phyloP scores from a whole-genome alignment of 1,140 invertebrate genomes.

The Ptiloglossa arizonensis region DNA sequence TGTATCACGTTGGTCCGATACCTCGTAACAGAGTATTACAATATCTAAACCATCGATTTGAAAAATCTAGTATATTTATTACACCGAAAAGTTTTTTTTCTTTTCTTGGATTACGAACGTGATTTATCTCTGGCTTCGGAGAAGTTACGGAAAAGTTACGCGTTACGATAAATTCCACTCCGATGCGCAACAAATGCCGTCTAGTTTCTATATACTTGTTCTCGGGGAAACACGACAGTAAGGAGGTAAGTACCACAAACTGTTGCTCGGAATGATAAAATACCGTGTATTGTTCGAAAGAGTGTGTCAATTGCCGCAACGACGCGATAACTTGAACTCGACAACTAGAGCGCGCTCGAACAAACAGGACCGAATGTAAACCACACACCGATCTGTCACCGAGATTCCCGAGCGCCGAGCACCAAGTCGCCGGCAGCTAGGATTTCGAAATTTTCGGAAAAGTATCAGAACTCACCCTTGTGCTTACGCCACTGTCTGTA shows the following conservation, averaged over 20 bases:
- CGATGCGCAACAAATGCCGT: constrained; percentile 33
- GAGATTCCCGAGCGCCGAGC: no score
- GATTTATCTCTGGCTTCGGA: background rate
- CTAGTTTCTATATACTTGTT: background rate
- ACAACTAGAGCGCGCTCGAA: constrained; percentile 21
- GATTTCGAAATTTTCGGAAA: constrained; percentile 25
- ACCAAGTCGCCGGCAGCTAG: background rate
- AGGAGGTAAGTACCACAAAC: background rate
- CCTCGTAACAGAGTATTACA: background rate
- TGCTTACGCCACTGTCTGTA: constrained; percentile 81
- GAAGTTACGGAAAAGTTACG: background rate
- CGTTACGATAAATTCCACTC: constrained; percentile 31
- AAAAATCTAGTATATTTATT: background rate
- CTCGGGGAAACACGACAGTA: background rate
- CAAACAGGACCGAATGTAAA: background rate
- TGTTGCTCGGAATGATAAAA: constrained; percentile 24
- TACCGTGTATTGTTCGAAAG: background rate
- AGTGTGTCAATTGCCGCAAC: background rate
- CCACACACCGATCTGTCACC: constrained; percentile 13
- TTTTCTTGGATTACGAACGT: no score
- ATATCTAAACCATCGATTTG: background rate
- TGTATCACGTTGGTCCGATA: background rate
- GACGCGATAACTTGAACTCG: background rate
- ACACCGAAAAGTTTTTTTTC: background rate
- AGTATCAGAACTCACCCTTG: constrained; percentile 79